Percentiles rank a stretch among this genome's conserved stretches.
Evolutionary conservation across 2,888 invertebrate genomes (phyloP).

Genomic region (Autographa gamma): DNA sequence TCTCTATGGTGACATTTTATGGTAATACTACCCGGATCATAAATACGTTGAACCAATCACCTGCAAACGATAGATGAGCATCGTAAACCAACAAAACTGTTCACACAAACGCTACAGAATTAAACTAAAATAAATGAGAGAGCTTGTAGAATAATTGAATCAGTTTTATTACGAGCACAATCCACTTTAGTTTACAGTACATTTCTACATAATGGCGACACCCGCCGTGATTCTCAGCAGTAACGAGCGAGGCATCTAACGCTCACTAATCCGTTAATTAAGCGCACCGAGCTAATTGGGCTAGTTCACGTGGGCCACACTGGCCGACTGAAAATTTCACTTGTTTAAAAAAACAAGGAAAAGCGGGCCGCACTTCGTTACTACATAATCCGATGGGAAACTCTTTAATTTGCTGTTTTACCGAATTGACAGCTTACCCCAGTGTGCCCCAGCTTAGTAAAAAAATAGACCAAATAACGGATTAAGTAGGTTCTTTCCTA

Average conservation of each 20-base stretch:
- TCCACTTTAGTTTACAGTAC: slow-evolving; percentile 24
- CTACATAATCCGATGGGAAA: slow-evolving; percentile 68
- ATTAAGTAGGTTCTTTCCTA: slow-evolving; percentile 41
- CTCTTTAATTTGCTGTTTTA: slow-evolving; percentile 45
- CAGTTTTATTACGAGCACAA: slow-evolving; percentile 20
- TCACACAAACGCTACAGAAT: not conserved
- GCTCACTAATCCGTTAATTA: slow-evolving; percentile 73
- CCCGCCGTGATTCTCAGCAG: slow-evolving; percentile 52
- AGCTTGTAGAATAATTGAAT: slow-evolving; percentile 10
- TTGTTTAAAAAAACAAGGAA: slow-evolving; percentile 65
- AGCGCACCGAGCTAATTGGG: slow-evolving; percentile 71
- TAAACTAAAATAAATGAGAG: slow-evolving; percentile 3
- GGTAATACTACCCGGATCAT: not conserved
- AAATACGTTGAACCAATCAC: not conserved
- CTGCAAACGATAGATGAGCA: not conserved
- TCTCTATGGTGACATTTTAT: not conserved
- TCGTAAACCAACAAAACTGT: slow-evolving; percentile 5
- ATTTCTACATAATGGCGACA: slow-evolving; percentile 53
- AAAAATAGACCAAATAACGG: slow-evolving; percentile 1
- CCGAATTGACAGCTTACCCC: slow-evolving; percentile 51
- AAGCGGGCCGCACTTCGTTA: slow-evolving; percentile 61
- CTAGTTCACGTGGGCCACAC: slow-evolving; percentile 73
- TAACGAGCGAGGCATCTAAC: slow-evolving; percentile 48
- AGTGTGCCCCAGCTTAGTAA: too few species aligned
- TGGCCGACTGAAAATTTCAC: slow-evolving; percentile 55